Evolutionary conservation across 2,888 invertebrate genomes (phyloP).

Genomic region (Rosalia funebris): DNA sequence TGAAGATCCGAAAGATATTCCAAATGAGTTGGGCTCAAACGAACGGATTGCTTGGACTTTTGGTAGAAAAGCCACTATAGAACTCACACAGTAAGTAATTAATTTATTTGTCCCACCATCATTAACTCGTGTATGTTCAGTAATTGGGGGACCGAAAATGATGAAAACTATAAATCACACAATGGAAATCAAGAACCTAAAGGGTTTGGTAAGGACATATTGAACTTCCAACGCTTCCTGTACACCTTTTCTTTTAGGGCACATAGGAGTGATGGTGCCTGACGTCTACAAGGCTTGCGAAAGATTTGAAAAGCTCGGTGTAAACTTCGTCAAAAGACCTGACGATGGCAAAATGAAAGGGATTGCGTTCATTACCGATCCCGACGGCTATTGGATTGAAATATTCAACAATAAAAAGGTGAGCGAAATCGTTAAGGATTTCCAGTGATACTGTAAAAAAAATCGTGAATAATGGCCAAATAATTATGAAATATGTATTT

Average conservation of each 20-base stretch:
- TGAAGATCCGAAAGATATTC: constrained; percentile 79
- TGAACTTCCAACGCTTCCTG: not conserved
- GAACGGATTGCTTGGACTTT: constrained; percentile 82
- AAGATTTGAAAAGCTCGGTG: constrained; percentile 83
- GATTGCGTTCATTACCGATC: constrained; percentile 93
- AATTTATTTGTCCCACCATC: constrained; percentile 3
- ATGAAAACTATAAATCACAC: constrained; percentile 82
- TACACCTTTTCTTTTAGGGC: constrained; percentile 67
- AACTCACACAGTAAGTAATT: constrained; percentile 86
- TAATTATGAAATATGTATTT: not conserved
- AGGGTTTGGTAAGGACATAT: constrained; percentile 79
- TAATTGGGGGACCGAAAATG: constrained; percentile 94
- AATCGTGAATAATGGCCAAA: not conserved
- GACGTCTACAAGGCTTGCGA: constrained; percentile 90
- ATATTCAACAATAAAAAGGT: constrained; percentile 49
- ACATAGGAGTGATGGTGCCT: constrained; percentile 91
- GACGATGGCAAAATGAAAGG: constrained; percentile 95
- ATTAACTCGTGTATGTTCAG: constrained; percentile 64
- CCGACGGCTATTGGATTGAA: constrained; percentile 97
- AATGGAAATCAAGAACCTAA: constrained; percentile 90
- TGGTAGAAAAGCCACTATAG: constrained; percentile 85
- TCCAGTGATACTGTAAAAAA: not conserved
- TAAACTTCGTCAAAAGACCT: constrained; percentile 90
- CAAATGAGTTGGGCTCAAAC: constrained; percentile 67
- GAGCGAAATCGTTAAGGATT: constrained; percentile 24